Base-by-base conservation (phyloP, 2,113 vertebrate genomes). In the Pardalotus punctatus region DNA sequence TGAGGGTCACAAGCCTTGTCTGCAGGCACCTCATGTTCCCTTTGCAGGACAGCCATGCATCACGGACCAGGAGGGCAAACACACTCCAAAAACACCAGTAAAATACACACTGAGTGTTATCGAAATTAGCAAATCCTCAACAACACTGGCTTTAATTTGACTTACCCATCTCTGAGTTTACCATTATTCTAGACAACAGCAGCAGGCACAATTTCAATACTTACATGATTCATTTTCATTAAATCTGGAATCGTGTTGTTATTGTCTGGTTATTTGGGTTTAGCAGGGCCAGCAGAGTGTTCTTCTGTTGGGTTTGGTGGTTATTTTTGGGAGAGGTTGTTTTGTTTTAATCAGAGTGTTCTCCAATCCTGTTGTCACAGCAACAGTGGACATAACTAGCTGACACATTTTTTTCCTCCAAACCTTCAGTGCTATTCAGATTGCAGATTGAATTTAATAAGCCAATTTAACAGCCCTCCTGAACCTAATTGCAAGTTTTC, bases 311-410 rank as follows among this genome's bases (percentile, higher is more conserved):
- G 25, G 10, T 86, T 86, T 69, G 18, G n/a, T 7, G 5, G 76
- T 56, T 95, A 86, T 92, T 96, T 92, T 90, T 23, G 28, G 76
- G 62, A 90, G 23, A 58, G 28, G 27, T 50, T 89, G 62, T 81
- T 93, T 89, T 92, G 80, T 80, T 95, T 95, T 82, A 82, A 86
- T 91, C 81, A 84, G 87, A 69, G 35, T 90, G 69, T 96, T 94
- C 82, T 95, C 67, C 91, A 69, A 70, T 85, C 67, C 73, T 95
- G 95, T 98, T 97, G 96, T 97, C 97, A 97, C 88, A 97, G 97
- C 92, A 97, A 98, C 96, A 79, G 89, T 94, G 92, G 96, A 56
- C 82, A 91, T 91, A 54, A 45, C 74, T 86, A 90, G 92, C 81
- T 96, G 74, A 83, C 81, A 95, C 54, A 50, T 3, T 86, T 91